phyloP scores from a whole-genome alignment of 2,797 vertebrate species.

The Poliocrania exsul region DNA sequence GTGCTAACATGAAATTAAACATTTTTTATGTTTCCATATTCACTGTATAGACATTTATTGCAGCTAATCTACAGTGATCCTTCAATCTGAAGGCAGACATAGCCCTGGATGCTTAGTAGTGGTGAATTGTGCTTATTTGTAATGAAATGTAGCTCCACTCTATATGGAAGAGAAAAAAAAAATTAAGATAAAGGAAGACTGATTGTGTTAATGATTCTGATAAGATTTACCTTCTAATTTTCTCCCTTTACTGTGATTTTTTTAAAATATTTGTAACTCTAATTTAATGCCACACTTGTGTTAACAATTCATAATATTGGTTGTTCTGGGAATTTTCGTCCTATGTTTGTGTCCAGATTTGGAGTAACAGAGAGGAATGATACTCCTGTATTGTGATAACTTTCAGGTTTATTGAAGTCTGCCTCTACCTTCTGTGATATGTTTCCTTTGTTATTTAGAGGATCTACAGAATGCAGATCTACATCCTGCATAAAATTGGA shows the following conservation, averaged over 20 bases:
- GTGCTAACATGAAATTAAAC: not conserved
- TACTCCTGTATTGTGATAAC: not conserved
- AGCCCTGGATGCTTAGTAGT: not conserved
- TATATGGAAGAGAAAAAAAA: not conserved
- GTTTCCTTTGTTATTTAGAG: not conserved
- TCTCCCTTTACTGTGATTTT: not conserved
- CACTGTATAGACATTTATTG: not conserved
- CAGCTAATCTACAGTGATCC: not conserved
- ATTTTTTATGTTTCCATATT: not conserved
- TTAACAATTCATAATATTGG: not conserved
- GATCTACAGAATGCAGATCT: not conserved
- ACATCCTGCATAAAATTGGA: not conserved
- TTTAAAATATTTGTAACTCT: not conserved
- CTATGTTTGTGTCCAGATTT: not conserved
- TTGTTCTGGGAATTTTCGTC: fast-evolving
- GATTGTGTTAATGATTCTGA: not conserved
- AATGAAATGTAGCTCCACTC: not conserved
- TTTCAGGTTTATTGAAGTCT: not conserved
- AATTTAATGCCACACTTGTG: not conserved
- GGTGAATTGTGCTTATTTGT: not conserved
- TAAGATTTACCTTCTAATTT: not conserved
- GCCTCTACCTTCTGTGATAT: not conserved
- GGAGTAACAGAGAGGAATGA: not conserved
- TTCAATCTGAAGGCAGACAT: not conserved
- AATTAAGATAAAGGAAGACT: not conserved